phyloP scores from a whole-genome alignment of 1,140 invertebrate species.

The Drosophila erecta region DNA sequence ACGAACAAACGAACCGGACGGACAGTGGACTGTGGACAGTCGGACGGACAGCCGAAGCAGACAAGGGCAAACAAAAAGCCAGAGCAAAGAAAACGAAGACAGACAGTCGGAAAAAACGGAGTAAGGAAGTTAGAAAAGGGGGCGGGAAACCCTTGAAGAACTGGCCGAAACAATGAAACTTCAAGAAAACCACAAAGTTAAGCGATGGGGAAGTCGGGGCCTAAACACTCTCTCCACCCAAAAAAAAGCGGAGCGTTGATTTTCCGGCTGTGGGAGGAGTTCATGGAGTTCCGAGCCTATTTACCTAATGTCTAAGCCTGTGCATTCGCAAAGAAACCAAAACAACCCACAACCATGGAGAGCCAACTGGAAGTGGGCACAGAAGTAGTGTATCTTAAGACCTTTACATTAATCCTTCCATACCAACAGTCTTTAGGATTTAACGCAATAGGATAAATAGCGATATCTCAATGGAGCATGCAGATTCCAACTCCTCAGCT shows the following conservation, averaged over 20 bases:
- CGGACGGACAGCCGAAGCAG: slow-evolving; percentile 7
- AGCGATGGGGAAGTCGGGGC: slow-evolving; percentile 1
- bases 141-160: slow-evolving; percentile 41
- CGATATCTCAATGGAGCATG: too few relatives aligned
- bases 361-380: neutral
- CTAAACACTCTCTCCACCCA: slow-evolving; percentile 17
- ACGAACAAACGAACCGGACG: slow-evolving; percentile 7
- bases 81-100: neutral
- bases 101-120: slow-evolving; percentile 10
- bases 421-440: too few relatives aligned
- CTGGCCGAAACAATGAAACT: slow-evolving; percentile 40
- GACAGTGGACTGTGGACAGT: neutral
- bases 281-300: slow-evolving; percentile 8
- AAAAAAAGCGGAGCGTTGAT: slow-evolving; percentile 36
- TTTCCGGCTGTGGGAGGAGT: slow-evolving; percentile 2
- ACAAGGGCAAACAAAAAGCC: slow-evolving; percentile 22
- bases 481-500: slow-evolving; percentile 35
- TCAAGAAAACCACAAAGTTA: slow-evolving; percentile 46
- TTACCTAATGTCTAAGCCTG: slow-evolving; percentile 1
- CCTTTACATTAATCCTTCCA: too few relatives aligned
- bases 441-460: too few relatives aligned
- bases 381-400: neutral
- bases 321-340: slow-evolving; percentile 1
- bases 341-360: neutral
- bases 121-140: slow-evolving; percentile 3